These are phyloP conservation scores for Sinocyclocheilus maitianheensis DNA, from an alignment of 2,113 vertebrate species.

Conservation along the genomic window DNA sequence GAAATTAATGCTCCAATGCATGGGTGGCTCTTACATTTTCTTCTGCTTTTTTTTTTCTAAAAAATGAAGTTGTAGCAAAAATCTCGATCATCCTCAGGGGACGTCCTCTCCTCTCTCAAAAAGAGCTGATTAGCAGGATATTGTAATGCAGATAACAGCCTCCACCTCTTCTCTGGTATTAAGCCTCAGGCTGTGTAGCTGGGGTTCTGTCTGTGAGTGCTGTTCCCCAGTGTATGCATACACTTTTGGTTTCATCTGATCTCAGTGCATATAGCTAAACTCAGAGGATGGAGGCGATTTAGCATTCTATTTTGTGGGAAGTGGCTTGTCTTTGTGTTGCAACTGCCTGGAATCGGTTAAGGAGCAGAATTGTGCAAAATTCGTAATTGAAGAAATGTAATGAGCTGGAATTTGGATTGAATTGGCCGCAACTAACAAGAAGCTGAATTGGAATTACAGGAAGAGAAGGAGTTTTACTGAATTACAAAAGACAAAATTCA, in stretches of 20 bases:
- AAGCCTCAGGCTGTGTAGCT: conserved; percentile 38
- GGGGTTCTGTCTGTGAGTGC: conserved; percentile 21
- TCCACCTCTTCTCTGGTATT: conserved; percentile 35
- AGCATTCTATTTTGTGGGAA: conserved; percentile 29
- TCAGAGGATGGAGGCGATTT: conserved; percentile 16
- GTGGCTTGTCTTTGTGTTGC: neutral
- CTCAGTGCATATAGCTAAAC: conserved; percentile 32
- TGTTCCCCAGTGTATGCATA: conserved; percentile 33
- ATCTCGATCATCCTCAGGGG: conserved; percentile 23
- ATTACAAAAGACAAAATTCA: neutral
- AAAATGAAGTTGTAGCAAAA: conserved; percentile 44
- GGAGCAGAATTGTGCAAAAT: neutral
- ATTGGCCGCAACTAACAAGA: neutral
- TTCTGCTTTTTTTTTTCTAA: neutral
- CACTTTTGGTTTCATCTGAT: conserved; percentile 46
- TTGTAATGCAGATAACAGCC: conserved; percentile 51
- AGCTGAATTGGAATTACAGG: neutral
- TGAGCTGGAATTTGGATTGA: neutral
- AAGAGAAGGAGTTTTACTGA: neutral
- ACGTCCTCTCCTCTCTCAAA: conserved; percentile 34
- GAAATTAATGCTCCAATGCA: conserved; percentile 40
- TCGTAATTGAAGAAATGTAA: neutral
- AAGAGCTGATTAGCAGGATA: conserved; percentile 53
- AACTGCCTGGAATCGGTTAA: neutral
- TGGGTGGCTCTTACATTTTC: conserved; percentile 37